A percentile compares a stretch with the other conserved stretches of the same genome.
phyloP scores from a whole-genome alignment of 1,140 invertebrate genomes.

The Cotesia vestalis region DNA sequence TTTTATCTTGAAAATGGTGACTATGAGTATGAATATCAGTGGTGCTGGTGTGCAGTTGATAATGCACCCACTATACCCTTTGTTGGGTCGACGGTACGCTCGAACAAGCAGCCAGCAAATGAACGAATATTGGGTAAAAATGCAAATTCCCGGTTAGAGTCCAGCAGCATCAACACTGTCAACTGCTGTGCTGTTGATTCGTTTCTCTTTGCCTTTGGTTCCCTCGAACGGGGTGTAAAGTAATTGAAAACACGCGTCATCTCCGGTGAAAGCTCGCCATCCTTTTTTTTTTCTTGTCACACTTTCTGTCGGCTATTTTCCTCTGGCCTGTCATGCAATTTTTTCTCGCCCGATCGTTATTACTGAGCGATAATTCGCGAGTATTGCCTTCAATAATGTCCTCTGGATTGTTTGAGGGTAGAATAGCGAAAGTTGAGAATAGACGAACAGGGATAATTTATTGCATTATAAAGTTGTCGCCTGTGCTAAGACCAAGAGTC shows the following conservation, averaged over 20 bases:
- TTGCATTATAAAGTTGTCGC: slow-evolving; percentile 49
- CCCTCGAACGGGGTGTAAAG: slow-evolving; percentile 39
- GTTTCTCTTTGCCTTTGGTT: background rate
- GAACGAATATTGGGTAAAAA: slow-evolving; percentile 59
- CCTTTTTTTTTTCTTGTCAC: background rate
- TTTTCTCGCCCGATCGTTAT: too few species aligned
- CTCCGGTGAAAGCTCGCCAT: slow-evolving; percentile 26
- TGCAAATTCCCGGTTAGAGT: slow-evolving; percentile 54
- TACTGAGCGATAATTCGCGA: too few species aligned
- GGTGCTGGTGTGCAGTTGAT: too few species aligned
- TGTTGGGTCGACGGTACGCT: slow-evolving; percentile 25
- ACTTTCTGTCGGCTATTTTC: background rate
- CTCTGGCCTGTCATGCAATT: background rate
- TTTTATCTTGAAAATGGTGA: slow-evolving; percentile 33
- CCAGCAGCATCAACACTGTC: slow-evolving; percentile 15
- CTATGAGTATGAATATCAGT: background rate
- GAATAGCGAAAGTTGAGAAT: too few species aligned
- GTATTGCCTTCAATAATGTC: too few species aligned
- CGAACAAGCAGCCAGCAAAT: slow-evolving; percentile 18
- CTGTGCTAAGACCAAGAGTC: slow-evolving; percentile 23
- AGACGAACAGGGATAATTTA: slow-evolving; percentile 43
- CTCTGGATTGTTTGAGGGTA: too few species aligned
- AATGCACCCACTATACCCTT: background rate
- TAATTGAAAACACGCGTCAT: slow-evolving; percentile 60
- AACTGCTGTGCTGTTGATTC: slow-evolving; percentile 34